Evolutionary conservation across 2,113 vertebrate genomes (phyloP).

Genomic region (Pteropus alecto): DNA sequence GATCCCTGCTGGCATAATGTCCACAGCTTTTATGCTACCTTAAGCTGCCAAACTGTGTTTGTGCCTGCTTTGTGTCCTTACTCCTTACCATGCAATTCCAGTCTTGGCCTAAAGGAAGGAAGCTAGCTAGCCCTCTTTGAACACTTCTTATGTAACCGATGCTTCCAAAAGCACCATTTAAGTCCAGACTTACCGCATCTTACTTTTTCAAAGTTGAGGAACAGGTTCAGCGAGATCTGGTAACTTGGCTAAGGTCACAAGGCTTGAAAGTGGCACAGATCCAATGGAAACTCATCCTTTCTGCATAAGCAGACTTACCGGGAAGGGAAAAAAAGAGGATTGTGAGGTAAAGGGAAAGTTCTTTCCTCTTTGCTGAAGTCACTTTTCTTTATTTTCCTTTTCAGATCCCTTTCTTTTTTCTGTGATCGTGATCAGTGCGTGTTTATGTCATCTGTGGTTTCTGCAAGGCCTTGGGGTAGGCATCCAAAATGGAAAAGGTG

Average conservation of each 20-base stretch:
- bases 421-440: accelerated
- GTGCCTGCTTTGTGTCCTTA: neutral
- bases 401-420: neutral
- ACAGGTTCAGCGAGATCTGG: neutral
- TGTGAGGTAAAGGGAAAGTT: neutral
- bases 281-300: neutral
- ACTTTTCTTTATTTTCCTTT: neutral
- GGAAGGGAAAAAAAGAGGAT: neutral
- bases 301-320: neutral
- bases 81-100: neutral
- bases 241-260: neutral
- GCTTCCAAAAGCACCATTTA: neutral
- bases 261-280: neutral
- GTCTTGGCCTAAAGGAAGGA: neutral
- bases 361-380: neutral
- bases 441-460: neutral
- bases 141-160: neutral
- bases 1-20: neutral
- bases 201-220: neutral
- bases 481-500: neutral
- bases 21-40: neutral
- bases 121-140: neutral
- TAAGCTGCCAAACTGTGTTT: neutral
- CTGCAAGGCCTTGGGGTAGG: neutral
- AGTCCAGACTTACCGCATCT: neutral